Base-by-base conservation (phyloP, 2,797 vertebrate species). In the Alfaro cultratus region DNA sequence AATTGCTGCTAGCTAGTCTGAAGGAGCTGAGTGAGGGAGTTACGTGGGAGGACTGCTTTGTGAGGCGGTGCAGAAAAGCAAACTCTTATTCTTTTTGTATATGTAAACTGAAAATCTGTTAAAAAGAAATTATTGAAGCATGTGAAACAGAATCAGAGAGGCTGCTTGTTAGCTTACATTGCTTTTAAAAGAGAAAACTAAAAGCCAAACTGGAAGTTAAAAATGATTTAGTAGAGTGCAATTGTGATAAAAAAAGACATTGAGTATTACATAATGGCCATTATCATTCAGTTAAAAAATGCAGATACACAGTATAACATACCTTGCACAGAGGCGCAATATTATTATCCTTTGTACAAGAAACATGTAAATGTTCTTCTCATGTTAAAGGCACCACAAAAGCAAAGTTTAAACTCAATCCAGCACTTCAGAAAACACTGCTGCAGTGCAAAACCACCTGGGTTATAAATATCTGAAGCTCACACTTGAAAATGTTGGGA, bases 401-500 rank as follows among this genome's bases (percentile, higher is more conserved):
- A 41, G 36, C 13, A 21, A 75, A 75, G 80, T 85, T 77, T 29
- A 45, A 49, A 80, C 77, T 49, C 49, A 49, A 68, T 39, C 45
- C 68, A 74, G 43, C 57, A 51, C 57, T 75, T 73, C 60, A 47
- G 18, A 68, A 80, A 86, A 79, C 5, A 64, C n/a, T 55, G 53
- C 78, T 74, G 18, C 39, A 67, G 43, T 78, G 23, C 23, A 81
- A 72, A 80, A 83, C 26, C 46, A 68, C 43, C 72, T 55, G 70
- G 34, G 31, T 60, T 78, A 72, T 68, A 41, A 78, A 81, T 70
- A 71, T 55, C 47, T 76, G 67, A 46, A 75, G 73, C 55, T 76
- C 45, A 75, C 13, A 72, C 74, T 43, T 82, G 73, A 68, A 78
- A 81, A 76, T 60, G 70, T 55, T 83, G 39, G 68, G 76, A 83